These are phyloP conservation scores for Aurelia coerulea DNA, from an alignment of 30 jellyfish, hydroid and myxozoan genomes.

Conservation along the genomic window DNA sequence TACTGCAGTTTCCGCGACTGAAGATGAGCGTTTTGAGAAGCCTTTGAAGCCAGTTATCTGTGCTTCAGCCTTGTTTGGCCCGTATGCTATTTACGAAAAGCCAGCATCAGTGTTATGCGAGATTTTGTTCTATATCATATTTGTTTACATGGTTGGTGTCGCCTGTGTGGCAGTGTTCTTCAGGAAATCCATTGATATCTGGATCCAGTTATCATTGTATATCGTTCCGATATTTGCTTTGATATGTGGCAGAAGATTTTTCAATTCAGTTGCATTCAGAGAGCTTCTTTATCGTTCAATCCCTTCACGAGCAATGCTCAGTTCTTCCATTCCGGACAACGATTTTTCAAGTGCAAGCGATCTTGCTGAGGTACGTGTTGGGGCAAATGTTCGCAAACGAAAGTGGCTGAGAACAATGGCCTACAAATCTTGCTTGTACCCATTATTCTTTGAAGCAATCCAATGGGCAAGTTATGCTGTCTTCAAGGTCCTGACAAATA, in stretches of 20 bases:
- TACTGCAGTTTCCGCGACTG: conserved; percentile 1
- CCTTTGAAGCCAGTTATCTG: conserved; percentile 42
- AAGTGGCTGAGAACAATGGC: conserved; percentile 75
- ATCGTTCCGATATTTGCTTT: conserved; percentile 71
- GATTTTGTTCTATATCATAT: conserved; percentile 8
- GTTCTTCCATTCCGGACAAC: conserved; percentile 60
- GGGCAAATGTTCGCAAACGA: conserved; percentile 49
- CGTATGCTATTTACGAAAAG: conserved; percentile 41
- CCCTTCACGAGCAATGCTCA: conserved; percentile 62
- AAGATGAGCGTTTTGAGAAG: conserved; percentile 37
- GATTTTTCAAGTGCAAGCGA: conserved; percentile 45
- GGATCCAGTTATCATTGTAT: conserved; percentile 82
- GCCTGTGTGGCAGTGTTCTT: conserved; percentile 67
- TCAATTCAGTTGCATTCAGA: conserved; percentile 65
- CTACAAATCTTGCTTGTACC: conserved; percentile 60
- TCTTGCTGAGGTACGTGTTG: conserved; percentile 8
- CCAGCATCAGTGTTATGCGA: conserved; percentile 30
- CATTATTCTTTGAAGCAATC: conserved; percentile 62
- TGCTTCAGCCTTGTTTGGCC: conserved; percentile 46
- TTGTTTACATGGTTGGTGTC: conserved; percentile 63
- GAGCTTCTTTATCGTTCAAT: conserved; percentile 67
- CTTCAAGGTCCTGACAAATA: conserved; percentile 6
- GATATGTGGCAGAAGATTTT: conserved; percentile 50
- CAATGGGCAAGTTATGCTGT: conserved; percentile 73
- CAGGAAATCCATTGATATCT: conserved; percentile 55